Base-by-base conservation (phyloP, 1,140 invertebrate genomes). In the Reticulitermes speratus region DNA sequence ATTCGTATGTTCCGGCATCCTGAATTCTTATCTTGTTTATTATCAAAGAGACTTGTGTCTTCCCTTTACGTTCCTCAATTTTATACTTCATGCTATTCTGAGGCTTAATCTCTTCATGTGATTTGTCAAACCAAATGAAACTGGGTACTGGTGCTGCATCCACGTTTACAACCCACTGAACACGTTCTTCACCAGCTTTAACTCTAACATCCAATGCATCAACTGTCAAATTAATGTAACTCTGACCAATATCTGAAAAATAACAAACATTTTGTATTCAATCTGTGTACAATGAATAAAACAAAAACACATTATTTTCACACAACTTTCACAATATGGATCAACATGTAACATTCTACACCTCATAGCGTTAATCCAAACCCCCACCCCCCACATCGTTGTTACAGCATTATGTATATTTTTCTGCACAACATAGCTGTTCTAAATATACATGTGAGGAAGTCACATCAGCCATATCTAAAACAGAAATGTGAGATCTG, bases 91-190 rank as follows among this genome's bases (percentile, higher is more conserved):
- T 11, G 85, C 65, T 32, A 55, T 55, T 55, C 19, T 21, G 52
- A 85, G 82, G n/a, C 85, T 86, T 69, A 87, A 87, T 55, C 82
- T 87, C 16, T 82, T 52, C 23, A 83, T 9, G 86, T 16, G 0
- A 12, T 69, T 32, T 87, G 25, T 84, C 83, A 88, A 90, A 92
- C 92, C 92, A 93, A 87, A 84, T 88, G 16, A 92, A 82, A 75
- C 87, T 87, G 0, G 91, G 90, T 82, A 88, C 45, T 12, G 92
- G 92, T 89, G 91, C 92, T 19, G 90, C 91, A n/a, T 91, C 87
- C 25, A 92, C 88, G 48, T 91, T 81, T 21, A 93, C 89, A 12
- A 90, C 89, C 90, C 90, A 92, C 85, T 90, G 88, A 44, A 89
- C 89, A 44, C 19, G 89, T 65, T 85, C 87, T 48, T 65, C 86